Conservation (phyloP, 1,140 invertebrate genomes). For the Hermetia illucens region DNA sequence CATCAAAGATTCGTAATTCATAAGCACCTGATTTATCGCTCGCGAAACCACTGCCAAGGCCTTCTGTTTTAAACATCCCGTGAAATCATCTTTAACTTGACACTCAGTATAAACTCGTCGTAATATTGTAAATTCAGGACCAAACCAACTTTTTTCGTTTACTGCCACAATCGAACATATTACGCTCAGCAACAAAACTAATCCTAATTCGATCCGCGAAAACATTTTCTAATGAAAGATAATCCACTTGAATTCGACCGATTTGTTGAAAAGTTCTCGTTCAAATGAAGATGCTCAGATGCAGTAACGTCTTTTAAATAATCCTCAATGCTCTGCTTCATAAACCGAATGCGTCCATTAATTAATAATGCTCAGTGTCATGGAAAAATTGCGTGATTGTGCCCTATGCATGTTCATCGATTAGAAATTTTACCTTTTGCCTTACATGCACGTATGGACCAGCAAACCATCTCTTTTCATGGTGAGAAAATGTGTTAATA, state of each 20-base stretch:
- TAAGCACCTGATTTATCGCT: constrained; percentile 36
- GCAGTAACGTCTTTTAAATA: background rate
- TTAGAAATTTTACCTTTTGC: too few relatives aligned
- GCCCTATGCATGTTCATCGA: too few relatives aligned
- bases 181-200: background rate
- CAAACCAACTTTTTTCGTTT: constrained; percentile 2
- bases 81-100: constrained; percentile 39
- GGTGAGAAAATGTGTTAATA: too few relatives aligned
- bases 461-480: too few relatives aligned
- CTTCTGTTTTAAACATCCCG: constrained; percentile 41
- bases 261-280: background rate
- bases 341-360: too few relatives aligned
- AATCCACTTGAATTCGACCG: background rate
- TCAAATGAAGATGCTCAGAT: background rate
- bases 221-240: background rate
- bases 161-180: background rate
- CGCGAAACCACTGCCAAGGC: constrained; percentile 36
- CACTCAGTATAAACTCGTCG: constrained; percentile 44
- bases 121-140: constrained; percentile 34
- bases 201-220: background rate
- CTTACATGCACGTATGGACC: too few relatives aligned
- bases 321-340: background rate
- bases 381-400: too few relatives aligned
- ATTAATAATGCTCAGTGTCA: too few relatives aligned
- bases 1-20: too few relatives aligned